Conservation (phyloP, 2,888 invertebrate species). For the Suillia variegata region DNA sequence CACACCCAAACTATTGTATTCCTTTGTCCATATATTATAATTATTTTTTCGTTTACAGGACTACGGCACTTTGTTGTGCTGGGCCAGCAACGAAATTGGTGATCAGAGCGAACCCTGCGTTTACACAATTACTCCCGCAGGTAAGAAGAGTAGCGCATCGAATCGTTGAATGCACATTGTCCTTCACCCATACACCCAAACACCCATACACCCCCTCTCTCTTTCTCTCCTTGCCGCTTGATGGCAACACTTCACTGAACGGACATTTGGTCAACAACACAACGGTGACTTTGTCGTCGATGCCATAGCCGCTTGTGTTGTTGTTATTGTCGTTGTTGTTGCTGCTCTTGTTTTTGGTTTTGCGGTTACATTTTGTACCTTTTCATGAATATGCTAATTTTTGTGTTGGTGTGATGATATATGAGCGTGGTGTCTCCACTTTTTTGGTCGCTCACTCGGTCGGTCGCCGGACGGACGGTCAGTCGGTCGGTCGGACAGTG, state of each 20-base stretch:
- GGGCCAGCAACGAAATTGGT: conserved; percentile 76
- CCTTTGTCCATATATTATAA: conserved; percentile 14
- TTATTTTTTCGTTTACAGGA: no score
- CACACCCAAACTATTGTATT: not conserved
- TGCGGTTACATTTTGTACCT: not conserved
- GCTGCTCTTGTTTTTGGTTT: no score
- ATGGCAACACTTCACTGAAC: not conserved
- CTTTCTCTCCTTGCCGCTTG: not conserved
- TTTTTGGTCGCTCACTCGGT: no score
- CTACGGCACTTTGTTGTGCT: conserved; percentile 76
- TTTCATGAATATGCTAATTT: conserved; percentile 20
- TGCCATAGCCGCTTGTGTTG: no score
- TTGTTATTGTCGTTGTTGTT: no score
- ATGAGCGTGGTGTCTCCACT: no score
- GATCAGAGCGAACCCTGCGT: conserved; percentile 75
- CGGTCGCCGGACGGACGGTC: no score
- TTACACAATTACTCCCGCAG: conserved; percentile 76
- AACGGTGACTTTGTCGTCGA: no score
- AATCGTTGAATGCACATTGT: conserved; percentile 3
- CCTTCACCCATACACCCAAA: conserved; percentile 1
- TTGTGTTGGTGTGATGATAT: not conserved
- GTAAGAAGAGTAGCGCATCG: conserved; percentile 57
- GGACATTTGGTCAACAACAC: no score
- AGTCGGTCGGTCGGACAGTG: no score
- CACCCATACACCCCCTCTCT: not conserved